These are phyloP conservation scores for Hermetia illucens DNA, from an alignment of 1,140 invertebrate species.

Conservation along the genomic window DNA sequence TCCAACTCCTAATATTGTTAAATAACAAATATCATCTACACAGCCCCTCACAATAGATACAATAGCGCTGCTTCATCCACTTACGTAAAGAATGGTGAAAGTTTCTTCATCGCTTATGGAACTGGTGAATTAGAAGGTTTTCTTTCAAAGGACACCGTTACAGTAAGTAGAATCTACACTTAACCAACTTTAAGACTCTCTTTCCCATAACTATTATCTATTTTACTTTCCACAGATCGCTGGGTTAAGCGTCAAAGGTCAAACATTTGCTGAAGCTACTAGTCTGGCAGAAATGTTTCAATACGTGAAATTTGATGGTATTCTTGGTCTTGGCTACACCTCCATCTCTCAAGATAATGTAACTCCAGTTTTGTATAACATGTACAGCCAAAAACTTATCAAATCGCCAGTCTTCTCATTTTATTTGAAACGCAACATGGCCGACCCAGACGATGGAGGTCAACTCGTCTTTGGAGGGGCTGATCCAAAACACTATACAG, in stretches of 20 bases:
- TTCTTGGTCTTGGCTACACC: constrained; percentile 78
- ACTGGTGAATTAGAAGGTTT: constrained; percentile 17
- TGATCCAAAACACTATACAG: constrained; percentile 16
- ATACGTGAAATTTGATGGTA: constrained; percentile 92
- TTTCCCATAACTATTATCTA: too few species aligned
- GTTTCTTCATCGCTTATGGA: constrained; percentile 21
- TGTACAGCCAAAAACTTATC: constrained; percentile 72
- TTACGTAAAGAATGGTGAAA: constrained; percentile 13
- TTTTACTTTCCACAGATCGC: too few species aligned
- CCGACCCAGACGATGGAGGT: constrained; percentile 10
- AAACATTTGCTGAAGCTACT: constrained; percentile 92
- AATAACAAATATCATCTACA: too few species aligned
- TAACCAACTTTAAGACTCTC: too few species aligned
- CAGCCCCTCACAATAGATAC: constrained; percentile 24
- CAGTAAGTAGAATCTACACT: too few species aligned
- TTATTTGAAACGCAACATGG: constrained; percentile 61
- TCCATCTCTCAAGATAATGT: constrained; percentile 81
- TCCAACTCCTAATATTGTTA: too few species aligned
- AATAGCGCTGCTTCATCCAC: constrained; percentile 18
- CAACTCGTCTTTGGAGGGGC: constrained; percentile 24
- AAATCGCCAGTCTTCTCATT: constrained; percentile 80
- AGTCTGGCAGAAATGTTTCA: constrained; percentile 84
- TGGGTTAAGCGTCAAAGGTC: constrained; percentile 49
- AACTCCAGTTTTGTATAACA: constrained; percentile 82
- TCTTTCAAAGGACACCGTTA: constrained; percentile 18